A percentile compares a stretch with the other conserved stretches of the same genome.
Conservation (phyloP, 35 echinoderm and acorn worm species). For the Lytechinus pictus region DNA sequence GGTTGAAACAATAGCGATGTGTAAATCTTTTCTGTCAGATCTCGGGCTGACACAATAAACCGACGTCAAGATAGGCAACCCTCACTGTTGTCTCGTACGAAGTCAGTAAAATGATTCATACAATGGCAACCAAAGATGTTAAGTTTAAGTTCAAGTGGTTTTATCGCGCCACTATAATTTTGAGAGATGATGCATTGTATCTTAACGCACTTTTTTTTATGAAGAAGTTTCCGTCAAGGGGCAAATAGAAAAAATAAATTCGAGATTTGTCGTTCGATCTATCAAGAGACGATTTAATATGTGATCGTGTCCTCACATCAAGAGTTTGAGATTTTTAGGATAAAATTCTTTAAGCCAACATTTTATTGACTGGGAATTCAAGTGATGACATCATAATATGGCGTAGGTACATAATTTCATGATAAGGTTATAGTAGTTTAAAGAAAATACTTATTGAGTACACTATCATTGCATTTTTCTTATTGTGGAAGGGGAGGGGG, state of each 20-base stretch:
- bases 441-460: too few relatives aligned
- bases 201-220: background rate
- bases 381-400: too few relatives aligned
- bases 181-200: background rate
- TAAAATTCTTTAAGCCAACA: too few relatives aligned
- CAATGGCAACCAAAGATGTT: background rate
- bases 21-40: slow-evolving; percentile 29
- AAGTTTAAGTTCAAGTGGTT: background rate
- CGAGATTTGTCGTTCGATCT: background rate
- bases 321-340: too few relatives aligned
- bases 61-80: background rate
- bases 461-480: too few relatives aligned
- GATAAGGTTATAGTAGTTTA: too few relatives aligned
- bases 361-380: too few relatives aligned
- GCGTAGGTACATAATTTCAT: too few relatives aligned
- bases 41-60: background rate
- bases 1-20: slow-evolving; percentile 22
- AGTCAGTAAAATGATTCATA: background rate
- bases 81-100: background rate
- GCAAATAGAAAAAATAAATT: background rate
- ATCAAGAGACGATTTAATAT: too few relatives aligned
- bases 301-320: too few relatives aligned
- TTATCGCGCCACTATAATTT: background rate
- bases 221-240: background rate
- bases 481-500: too few relatives aligned